Percentiles rank a stretch among this genome's conserved stretches.
These are phyloP conservation scores for Scomberomorus guttatus DNA, from an alignment of 2,797 vertebrate species.

Conservation along the genomic window DNA sequence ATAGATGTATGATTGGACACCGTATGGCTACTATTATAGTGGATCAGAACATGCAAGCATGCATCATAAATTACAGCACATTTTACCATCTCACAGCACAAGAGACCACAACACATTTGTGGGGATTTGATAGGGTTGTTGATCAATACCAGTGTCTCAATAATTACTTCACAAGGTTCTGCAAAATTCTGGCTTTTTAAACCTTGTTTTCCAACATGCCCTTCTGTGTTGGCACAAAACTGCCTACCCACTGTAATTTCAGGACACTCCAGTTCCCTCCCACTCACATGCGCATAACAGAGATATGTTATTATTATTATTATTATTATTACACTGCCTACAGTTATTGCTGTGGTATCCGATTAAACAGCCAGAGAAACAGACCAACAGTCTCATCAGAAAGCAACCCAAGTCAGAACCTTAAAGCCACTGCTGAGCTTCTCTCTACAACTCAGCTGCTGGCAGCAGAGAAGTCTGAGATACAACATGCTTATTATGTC, in stretches of 20 bases:
- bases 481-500: neutral
- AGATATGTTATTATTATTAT: neutral
- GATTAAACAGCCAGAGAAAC: constrained; percentile 6
- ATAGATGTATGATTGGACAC: neutral
- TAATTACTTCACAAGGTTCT: constrained; percentile 26
- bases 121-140: neutral
- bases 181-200: constrained; percentile 30
- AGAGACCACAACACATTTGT: neutral
- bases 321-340: constrained; percentile 5
- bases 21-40: neutral
- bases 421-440: neutral
- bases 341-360: neutral
- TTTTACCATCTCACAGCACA: constrained; percentile 2
- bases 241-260: constrained; percentile 8
- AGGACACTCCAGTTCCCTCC: constrained; percentile 12
- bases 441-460: neutral
- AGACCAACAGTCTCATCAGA: neutral
- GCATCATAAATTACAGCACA: neutral
- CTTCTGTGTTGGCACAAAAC: constrained; percentile 38
- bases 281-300: constrained; percentile 21
- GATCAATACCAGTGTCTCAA: neutral
- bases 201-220: constrained; percentile 36
- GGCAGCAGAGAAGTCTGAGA: neutral
- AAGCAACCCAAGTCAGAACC: neutral
- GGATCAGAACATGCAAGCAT: neutral